Evolutionary conservation across 2,113 vertebrate species (phyloP), one percentile per base, ranked within the genome.

Genomic region (Lucifuga dentata): DNA sequence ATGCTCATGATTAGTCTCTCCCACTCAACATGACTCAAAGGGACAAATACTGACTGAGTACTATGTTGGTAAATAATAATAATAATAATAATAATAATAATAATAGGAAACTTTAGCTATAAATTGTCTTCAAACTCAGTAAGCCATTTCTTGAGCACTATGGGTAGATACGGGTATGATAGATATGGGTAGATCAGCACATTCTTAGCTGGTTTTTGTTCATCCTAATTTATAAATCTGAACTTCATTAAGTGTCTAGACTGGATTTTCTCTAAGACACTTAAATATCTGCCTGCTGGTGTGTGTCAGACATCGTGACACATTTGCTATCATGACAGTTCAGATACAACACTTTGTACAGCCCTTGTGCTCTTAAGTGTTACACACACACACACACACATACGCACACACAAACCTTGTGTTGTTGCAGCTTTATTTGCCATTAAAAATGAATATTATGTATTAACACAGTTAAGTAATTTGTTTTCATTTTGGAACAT

Each of bases 1-100:
- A 81, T 81, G 33, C 35, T 79, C 5, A 43, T 64, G 57, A 81
- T 88, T 83, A 84, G 61, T 53, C 51, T 73, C 71, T 76, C 81
- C 83, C 74, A 78, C 81, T 81, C 79, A 43, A 12, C 56, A 73
- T 90, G 85, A 91, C 70, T 86, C 81, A 89, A 70, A 76, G 48
- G 69, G 58, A 26, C 56, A 76, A 56, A 85, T 74, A 74, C 68
- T 67, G 51, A 83, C 80, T 75, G 40, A 29, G 3, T 8, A 43
- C 49, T 58, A 70, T 73, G 39, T 12, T 48, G 56, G 29, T 5
- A 35, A 56, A 50, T 71, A 50, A 58, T 67, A 69, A 69, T 57
- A 68, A 59, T 40, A 71, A 48, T 5, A 3, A 29, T 29, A 7
- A 7, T 7, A 29, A n/a, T n/a, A n/a, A n/a, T n/a, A n/a, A n/a